A percentile compares a stretch with the other conserved stretches of the same genome.
Conservation (phyloP, 2,888 invertebrate species). For the Machimus atricapillus region DNA sequence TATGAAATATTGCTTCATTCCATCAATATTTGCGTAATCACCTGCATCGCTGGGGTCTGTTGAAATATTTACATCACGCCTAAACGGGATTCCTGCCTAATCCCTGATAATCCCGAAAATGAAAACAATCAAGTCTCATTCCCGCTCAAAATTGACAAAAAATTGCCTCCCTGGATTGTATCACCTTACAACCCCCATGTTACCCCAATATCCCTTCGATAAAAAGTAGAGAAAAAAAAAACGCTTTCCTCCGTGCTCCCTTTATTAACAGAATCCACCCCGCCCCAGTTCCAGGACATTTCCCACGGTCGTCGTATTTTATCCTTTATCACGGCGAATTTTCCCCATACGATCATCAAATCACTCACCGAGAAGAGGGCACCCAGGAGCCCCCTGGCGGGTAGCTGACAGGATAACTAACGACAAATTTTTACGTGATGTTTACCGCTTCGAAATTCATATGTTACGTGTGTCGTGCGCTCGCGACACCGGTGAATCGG, state of each 20-base stretch:
- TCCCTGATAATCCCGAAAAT: background rate
- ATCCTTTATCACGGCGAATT: background rate
- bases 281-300: background rate
- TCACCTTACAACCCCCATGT: background rate
- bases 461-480: background rate
- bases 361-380: background rate
- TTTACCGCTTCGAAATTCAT: background rate
- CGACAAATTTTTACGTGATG: constrained; percentile 2
- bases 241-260: background rate
- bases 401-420: background rate
- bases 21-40: background rate
- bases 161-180: background rate
- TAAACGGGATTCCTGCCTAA: background rate
- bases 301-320: constrained; percentile 1
- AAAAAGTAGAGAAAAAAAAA: background rate
- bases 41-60: background rate
- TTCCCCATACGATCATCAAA: constrained; percentile 1
- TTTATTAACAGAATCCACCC: background rate
- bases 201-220: background rate
- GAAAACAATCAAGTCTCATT: background rate
- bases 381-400: background rate
- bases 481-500: background rate
- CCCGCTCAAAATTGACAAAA: background rate
- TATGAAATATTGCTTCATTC: background rate
- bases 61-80: background rate